Evolutionary conservation across 2,797 vertebrate genomes (phyloP), one percentile per base, ranked within the genome.

Genomic region (Gymnoscopelus microlampas): DNA sequence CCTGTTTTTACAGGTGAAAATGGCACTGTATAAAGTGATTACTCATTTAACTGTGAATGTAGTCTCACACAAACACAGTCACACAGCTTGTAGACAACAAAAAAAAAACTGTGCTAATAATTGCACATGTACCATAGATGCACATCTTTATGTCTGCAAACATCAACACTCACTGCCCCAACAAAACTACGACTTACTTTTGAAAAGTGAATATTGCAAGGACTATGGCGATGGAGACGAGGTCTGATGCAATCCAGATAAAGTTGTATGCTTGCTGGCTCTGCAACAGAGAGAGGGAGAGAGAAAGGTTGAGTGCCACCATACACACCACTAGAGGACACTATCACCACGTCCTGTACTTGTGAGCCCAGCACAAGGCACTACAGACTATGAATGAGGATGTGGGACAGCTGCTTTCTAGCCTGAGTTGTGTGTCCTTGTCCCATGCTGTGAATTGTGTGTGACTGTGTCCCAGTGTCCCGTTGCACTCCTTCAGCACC

Each of bases 191-290:
- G 73, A 97, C 97, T 96, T 94, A 99, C 97, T 98, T 99, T 91
- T 99, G 97, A 81, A 97, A 94, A 87, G 95, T 90, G 91, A 98
- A 99, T 86, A 99, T 93, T 84, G 94, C 96, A 32, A 95, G 70
- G 85, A 98, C 93, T 63, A 96, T 32, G 68, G 92, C 87, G 83
- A 98, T 89, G 76, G 97, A 98, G 87, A 97, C 88, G 15, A 99
- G 90, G 89, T 99, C 96, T 13, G 96, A 94, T 0, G 94, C 87
- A 79, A 99, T 96, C 98, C 97, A 99, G 88, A 98, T 95, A 70
- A 97, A 93, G 80, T 80, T 81, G 89, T 97, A 99, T 90, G 96
- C 95, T 0, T 93, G 94, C 65, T 93, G 95, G 89, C 95, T 92
- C 98, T 99, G 94, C 53, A 93, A 93, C 60, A 79, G 19, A 19